These are phyloP conservation scores for Cinclus mexicanus DNA, from an alignment of 2,113 vertebrate species.

Conservation along the genomic window DNA sequence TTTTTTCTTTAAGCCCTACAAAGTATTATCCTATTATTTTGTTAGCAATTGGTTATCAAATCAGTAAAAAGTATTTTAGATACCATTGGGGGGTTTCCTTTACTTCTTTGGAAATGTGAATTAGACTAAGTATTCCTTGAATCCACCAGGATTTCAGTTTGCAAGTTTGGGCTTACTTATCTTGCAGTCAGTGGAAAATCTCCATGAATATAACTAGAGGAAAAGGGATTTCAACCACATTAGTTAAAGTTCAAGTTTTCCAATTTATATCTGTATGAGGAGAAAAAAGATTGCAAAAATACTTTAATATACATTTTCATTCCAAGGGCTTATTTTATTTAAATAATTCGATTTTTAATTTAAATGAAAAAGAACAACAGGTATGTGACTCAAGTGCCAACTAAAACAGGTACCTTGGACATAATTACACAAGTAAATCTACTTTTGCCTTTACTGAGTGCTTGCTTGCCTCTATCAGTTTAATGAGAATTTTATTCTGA, in stretches of 20 bases:
- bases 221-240: background rate
- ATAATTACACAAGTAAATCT: background rate
- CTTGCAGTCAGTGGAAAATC: background rate
- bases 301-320: background rate
- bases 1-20: background rate
- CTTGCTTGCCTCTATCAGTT: background rate
- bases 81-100: background rate
- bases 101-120: background rate
- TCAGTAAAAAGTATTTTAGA: background rate
- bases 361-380: background rate
- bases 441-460: background rate
- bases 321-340: background rate
- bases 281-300: background rate
- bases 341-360: conserved; percentile 1
- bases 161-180: background rate
- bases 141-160: background rate
- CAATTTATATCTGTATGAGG: background rate
- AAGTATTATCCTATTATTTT: background rate
- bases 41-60: background rate
- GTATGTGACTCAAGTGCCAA: background rate
- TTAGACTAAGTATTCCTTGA: background rate
- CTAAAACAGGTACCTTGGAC: background rate
- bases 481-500: background rate
- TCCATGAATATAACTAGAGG: background rate
- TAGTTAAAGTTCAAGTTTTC: background rate